These are phyloP conservation scores for Cephus cinctus DNA, from an alignment of 1,140 invertebrate genomes.

Conservation along the genomic window DNA sequence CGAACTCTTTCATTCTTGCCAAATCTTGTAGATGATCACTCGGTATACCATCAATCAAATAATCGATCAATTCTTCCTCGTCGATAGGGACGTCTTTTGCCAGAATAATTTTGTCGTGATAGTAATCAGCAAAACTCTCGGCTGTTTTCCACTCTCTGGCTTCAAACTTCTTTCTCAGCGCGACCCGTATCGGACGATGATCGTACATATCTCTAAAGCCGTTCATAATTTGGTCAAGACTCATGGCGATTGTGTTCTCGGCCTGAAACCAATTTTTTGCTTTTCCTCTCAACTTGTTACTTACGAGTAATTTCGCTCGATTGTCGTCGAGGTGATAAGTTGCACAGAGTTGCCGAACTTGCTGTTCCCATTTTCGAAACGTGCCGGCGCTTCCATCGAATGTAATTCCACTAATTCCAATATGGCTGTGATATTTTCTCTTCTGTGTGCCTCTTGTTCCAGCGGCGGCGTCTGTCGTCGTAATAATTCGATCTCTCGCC, in stretches of 20 bases:
- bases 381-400: conserved; percentile 9
- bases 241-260: conserved; percentile 8
- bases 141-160: conserved; percentile 10
- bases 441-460: not conserved
- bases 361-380: conserved; percentile 10
- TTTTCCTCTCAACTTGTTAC: conserved; percentile 11
- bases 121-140: conserved; percentile 16
- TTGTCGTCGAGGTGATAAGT: conserved; percentile 10
- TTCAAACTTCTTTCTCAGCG: conserved; percentile 12
- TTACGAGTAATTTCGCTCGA: conserved; percentile 14
- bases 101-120: conserved; percentile 16
- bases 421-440: conserved; percentile 8
- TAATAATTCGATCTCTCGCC: conserved; percentile 2
- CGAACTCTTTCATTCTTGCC: conserved; percentile 16
- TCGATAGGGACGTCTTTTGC: conserved; percentile 14
- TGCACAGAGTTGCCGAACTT: conserved; percentile 1
- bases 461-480: not conserved
- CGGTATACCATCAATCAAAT: conserved; percentile 17
- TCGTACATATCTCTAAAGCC: conserved; percentile 15
- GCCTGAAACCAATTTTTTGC: conserved; percentile 15
- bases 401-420: conserved; percentile 8
- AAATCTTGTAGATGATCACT: conserved; percentile 12
- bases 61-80: conserved; percentile 17
- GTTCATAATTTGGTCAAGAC: conserved; percentile 7
- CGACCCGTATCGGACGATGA: conserved; percentile 10